These are phyloP conservation scores for Xenopus laevis DNA, from an alignment of 2,113 vertebrate species.

Conservation along the genomic window DNA sequence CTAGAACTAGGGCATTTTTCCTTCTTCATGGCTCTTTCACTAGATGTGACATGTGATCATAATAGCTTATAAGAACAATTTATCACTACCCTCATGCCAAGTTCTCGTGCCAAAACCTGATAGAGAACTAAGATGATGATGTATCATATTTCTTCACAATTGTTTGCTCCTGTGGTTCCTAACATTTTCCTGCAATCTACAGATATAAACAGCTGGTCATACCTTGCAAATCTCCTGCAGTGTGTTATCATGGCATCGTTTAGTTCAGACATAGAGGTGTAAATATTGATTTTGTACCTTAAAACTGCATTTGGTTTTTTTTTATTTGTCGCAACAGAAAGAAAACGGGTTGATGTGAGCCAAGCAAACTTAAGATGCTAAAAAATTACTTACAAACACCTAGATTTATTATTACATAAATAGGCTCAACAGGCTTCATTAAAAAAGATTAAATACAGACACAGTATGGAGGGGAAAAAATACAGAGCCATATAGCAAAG, in stretches of 20 bases:
- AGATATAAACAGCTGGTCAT: conserved; percentile 22
- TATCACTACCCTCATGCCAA: conserved; percentile 36
- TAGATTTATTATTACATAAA: conserved; percentile 98
- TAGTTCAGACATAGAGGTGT: conserved; percentile 42
- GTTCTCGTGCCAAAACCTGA: conserved; percentile 49
- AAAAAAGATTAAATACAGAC: conserved; percentile 89
- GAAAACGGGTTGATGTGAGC: conserved; percentile 84
- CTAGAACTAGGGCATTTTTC: conserved; percentile 48
- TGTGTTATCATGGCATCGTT: conserved; percentile 36
- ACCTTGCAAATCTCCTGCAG: conserved; percentile 27
- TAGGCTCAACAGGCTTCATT: conserved; percentile 85
- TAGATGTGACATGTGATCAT: conserved; percentile 46
- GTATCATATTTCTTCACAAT: conserved; percentile 43
- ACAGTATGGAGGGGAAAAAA: conserved; percentile 83
- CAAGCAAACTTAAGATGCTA: conserved; percentile 83
- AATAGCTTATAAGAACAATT: conserved; percentile 40
- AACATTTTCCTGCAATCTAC: conserved; percentile 27
- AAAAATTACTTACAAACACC: conserved; percentile 93
- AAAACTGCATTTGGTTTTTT: conserved; percentile 85
- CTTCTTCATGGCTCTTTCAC: conserved; percentile 46
- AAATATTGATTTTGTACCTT: conserved; percentile 69
- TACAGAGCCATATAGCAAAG: conserved; percentile 82
- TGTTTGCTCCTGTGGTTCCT: conserved; percentile 49
- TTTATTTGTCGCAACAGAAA: conserved; percentile 89
- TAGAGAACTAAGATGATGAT: conserved; percentile 50